Evolutionary conservation across 1,140 invertebrate species (phyloP), one percentile per base, ranked within the genome.

Genomic region (Halotydeus destructor): DNA sequence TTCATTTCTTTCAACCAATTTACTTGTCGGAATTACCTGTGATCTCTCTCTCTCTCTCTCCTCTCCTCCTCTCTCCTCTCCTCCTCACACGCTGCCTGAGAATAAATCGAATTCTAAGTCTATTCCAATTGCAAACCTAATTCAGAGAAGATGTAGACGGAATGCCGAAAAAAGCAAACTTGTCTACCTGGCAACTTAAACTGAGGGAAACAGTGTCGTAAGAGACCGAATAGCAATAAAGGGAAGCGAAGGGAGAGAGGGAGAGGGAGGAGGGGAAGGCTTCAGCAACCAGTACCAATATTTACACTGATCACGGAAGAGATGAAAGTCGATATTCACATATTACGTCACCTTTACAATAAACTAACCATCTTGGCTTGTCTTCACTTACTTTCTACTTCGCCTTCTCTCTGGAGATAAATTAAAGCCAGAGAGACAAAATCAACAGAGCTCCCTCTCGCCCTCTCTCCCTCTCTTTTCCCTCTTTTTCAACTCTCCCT

Each of bases 191-290:
- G 27, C 27, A 9, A n/a, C 27, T 30, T 31, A 12, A 31, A n/a
- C 16, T n/a, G 12, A n/a, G 18, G 30, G 18, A 31, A 16, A 31
- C 16, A n/a, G 30, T n/a, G 12, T 12, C 36, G 28, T 11, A 44
- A 28, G 25, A 14, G 16, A 2, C 23, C 14, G 23, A 24, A 25
- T 11, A 22, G 14, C 43, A 34, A 34, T 39, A 16, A n/a, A 44
- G 23, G 27, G 38, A 32, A 30, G 49, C 41, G 9, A 43, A 45
- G 8, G 30, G 12, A n/a, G 30, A 12, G 18, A n/a, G 12, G 12
- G 30, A 31, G 30, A 12, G 30, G 18, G 30, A 31, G 18, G 30
- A 31, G 12, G 30, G 18, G 30, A 16, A 31, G 12, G 30, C 30
- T 31, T 12, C 30, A n/a, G n/a, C n/a, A n/a, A n/a, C n/a, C n/a